Conservation (phyloP, 2,888 invertebrate genomes). For the Nasonia oneida region DNA sequence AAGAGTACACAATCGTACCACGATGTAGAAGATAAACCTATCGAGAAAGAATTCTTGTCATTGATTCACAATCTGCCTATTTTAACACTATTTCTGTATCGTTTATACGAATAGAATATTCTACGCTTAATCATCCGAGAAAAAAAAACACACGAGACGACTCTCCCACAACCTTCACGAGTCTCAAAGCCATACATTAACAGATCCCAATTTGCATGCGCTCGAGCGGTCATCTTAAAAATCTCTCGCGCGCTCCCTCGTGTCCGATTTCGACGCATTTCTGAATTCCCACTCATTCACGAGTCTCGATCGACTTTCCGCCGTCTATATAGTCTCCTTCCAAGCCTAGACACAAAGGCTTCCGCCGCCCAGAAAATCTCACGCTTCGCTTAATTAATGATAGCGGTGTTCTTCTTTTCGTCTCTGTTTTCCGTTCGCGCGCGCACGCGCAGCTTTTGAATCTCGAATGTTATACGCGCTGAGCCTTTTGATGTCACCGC, state of each 20-base stretch:
- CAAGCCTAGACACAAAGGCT: slow-evolving; percentile 27
- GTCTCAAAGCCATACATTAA: background rate
- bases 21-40: background rate
- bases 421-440: slow-evolving; percentile 65
- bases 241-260: background rate
- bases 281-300: slow-evolving; percentile 9
- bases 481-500: background rate
- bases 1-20: background rate
- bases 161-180: background rate
- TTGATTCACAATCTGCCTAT: background rate
- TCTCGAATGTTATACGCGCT: background rate
- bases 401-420: slow-evolving; percentile 65
- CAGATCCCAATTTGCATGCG: slow-evolving; percentile 38
- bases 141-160: background rate
- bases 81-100: background rate
- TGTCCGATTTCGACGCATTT: slow-evolving; percentile 46
- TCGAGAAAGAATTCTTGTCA: background rate
- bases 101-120: background rate
- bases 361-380: slow-evolving; percentile 73
- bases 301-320: slow-evolving; percentile 68
- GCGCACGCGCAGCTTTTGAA: background rate
- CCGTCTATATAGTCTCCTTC: slow-evolving; percentile 40
- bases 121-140: background rate
- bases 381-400: slow-evolving; percentile 78
- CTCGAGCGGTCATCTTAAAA: slow-evolving; percentile 11